Base-by-base conservation (phyloP, 2,888 invertebrate species). In the Phyllotreta cruciferae region DNA sequence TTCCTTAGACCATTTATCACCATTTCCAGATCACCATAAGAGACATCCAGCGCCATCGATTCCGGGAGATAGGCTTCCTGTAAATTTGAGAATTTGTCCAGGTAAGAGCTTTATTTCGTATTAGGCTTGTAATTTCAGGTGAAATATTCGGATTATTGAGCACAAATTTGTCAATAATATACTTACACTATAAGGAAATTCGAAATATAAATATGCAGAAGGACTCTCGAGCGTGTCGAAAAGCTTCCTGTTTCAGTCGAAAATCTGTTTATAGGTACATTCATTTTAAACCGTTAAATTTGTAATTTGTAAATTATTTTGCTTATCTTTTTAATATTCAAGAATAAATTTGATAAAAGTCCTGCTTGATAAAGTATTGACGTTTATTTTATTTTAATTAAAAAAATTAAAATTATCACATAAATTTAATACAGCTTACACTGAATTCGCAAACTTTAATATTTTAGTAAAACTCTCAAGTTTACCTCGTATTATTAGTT, bases 21-120 rank as follows among this genome's bases (percentile, higher is more conserved):
- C n/a, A 13, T 44, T 47, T 47, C 34, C 34, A 47, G 47, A 74
- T 84, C 39, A 66, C 84, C 63, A 80, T 83, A 1, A 80, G 81
- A 52, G 84, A 84, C 70, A 85, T 84, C 65, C 76, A 80, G 3
- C 76, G 82, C 64, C 69, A 76, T 77, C 1, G 76, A 62, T 77
- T 75, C 54, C 63, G 64, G 0, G 66, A 73, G 49, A 34, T 5
- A 24, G 49, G 36, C 49, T n/a, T n/a, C n/a, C n/a, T n/a, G n/a
- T n/a, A n/a, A n/a, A n/a, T n/a, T n/a, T 6, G 4, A 49, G 49
- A 49, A 35, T 5, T 6, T 49, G 49, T 49, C 9, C 36, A 49
- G 49, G 49, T 49, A 45, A 45, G 14, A 45, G 11, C 42, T 42
- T 10, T n/a, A 5, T 9, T 42, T 38, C 8, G 38, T 38, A 38